These are phyloP conservation scores for Sminthopsis crassicaudata DNA, from an alignment of 2,113 vertebrate genomes.

Conservation along the genomic window DNA sequence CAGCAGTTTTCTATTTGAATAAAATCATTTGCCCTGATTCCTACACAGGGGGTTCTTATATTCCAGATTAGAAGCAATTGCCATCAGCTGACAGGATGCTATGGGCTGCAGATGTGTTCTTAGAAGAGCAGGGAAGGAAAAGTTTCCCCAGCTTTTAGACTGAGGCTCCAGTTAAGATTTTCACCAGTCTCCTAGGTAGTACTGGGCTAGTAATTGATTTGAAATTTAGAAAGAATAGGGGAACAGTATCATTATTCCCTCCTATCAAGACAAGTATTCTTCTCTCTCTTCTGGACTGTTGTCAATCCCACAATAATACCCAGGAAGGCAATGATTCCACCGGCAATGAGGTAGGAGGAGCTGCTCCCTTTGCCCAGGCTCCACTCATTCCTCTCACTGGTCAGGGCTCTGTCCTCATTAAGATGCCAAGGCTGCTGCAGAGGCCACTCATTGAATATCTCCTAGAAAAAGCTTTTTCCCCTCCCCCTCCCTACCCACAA, in stretches of 20 bases:
- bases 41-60: not conserved
- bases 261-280: not conserved
- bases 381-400: slow-evolving; percentile 36
- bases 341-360: not conserved
- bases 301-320: not conserved
- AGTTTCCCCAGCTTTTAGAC: not conserved
- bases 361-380: slow-evolving; percentile 41
- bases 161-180: not conserved
- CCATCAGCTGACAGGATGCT: not conserved
- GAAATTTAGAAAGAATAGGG: not conserved
- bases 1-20: slow-evolving; percentile 54
- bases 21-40: slow-evolving; percentile 57
- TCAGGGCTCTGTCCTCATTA: slow-evolving; percentile 74
- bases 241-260: not conserved
- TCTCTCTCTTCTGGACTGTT: not conserved
- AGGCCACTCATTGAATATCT: slow-evolving; percentile 74
- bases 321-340: slow-evolving; percentile 29
- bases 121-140: not conserved
- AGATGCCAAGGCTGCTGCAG: slow-evolving; percentile 73
- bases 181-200: slow-evolving; percentile 5
- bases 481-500: slow-evolving; percentile 64
- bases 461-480: slow-evolving; percentile 74
- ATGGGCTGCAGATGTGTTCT: not conserved
- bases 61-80: slow-evolving; percentile 11
- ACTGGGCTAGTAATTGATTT: slow-evolving; percentile 52